Percentiles rank a stretch among this genome's conserved stretches.
These are phyloP conservation scores for Drepana arcuata DNA, from an alignment of 1,140 invertebrate species.

Conservation along the genomic window DNA sequence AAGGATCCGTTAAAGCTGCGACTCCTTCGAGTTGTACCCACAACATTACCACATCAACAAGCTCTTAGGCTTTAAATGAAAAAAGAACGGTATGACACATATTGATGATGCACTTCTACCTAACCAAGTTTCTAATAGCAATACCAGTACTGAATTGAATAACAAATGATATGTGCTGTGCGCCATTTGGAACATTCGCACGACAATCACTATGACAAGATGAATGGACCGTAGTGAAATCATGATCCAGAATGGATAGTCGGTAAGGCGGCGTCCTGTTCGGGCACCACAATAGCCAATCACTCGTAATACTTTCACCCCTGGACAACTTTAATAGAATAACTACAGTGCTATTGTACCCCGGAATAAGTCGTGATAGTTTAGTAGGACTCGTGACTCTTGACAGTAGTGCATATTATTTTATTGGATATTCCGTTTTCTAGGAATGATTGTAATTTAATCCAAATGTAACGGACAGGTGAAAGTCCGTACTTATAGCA, in stretches of 20 bases:
- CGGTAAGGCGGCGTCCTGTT: slow-evolving; percentile 37
- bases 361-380: slow-evolving; percentile 54
- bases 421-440: slow-evolving; percentile 50
- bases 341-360: slow-evolving; percentile 54
- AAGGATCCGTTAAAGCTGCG: too few species aligned
- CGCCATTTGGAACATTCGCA: slow-evolving; percentile 28
- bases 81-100: slow-evolving; percentile 11
- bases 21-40: too few species aligned
- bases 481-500: too few species aligned
- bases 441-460: slow-evolving; percentile 45
- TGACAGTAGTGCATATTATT: slow-evolving; percentile 48
- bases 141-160: slow-evolving; percentile 43
- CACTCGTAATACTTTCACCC: slow-evolving; percentile 57
- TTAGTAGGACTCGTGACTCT: slow-evolving; percentile 57
- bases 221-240: slow-evolving; percentile 46
- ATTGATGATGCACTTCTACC: slow-evolving; percentile 24
- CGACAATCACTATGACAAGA: slow-evolving; percentile 50
- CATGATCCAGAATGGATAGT: slow-evolving; percentile 45
- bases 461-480: slow-evolving; percentile 44
- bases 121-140: slow-evolving; percentile 32
- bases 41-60: too few species aligned
- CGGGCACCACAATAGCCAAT: slow-evolving; percentile 50
- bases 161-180: slow-evolving; percentile 40
- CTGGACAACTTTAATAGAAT: slow-evolving; percentile 47
- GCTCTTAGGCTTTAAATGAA: too few species aligned